phyloP scores from a whole-genome alignment of 2,797 vertebrate species.

The Lerista edwardsae region DNA sequence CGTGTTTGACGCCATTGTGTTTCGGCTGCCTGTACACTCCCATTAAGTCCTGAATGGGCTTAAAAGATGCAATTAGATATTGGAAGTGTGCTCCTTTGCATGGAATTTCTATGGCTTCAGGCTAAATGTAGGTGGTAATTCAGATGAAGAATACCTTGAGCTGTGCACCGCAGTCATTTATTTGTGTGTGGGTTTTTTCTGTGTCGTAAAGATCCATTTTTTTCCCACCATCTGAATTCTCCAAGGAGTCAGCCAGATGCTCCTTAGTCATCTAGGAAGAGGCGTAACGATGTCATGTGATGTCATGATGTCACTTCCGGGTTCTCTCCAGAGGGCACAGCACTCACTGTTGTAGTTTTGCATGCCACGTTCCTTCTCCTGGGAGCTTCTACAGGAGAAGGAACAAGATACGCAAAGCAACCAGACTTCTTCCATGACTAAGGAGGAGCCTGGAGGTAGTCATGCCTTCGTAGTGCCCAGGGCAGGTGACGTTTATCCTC shows the following conservation, averaged over 20 bases:
- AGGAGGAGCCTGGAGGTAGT: too few species aligned
- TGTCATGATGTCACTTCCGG: too few species aligned
- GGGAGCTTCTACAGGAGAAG: too few species aligned
- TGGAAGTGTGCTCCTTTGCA: background rate
- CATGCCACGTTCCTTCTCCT: too few species aligned
- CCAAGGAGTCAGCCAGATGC: background rate
- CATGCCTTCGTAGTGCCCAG: too few species aligned
- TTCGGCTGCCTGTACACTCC: background rate
- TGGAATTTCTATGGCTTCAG: background rate
- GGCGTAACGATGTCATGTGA: too few species aligned
- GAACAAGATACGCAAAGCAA: too few species aligned
- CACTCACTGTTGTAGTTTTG: too few species aligned
- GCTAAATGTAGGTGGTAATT: background rate
- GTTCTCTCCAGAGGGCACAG: too few species aligned
- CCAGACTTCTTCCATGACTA: too few species aligned
- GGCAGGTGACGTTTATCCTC: too few species aligned
- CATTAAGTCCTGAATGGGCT: background rate
- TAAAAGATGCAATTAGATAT: conserved; percentile 14
- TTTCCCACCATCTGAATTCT: background rate
- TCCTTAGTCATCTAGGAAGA: too few species aligned
- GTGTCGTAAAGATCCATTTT: background rate
- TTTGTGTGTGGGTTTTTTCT: background rate
- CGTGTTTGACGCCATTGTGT: conserved; percentile 7
- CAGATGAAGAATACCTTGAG: background rate
- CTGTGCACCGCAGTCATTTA: background rate